phyloP scores from a whole-genome alignment of 2,113 vertebrate genomes.

The Carollia perspicillata region DNA sequence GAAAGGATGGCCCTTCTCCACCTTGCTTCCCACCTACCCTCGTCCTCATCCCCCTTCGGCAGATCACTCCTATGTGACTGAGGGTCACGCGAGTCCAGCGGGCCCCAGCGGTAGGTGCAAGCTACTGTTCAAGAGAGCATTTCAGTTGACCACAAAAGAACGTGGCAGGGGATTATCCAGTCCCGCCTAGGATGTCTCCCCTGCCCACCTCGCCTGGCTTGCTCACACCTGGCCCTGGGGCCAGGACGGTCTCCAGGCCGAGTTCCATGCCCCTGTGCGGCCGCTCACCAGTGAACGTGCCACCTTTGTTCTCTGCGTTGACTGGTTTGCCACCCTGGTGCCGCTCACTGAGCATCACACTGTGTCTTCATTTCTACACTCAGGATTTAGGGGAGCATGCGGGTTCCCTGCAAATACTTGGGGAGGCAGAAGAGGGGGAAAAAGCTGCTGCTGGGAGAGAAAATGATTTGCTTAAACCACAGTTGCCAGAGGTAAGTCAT shows the following conservation, averaged over 20 bases:
- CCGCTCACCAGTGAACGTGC: rapidly evolving
- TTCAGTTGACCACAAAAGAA: not conserved
- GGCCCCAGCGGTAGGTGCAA: not conserved
- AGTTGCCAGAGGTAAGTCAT: constrained; percentile 35
- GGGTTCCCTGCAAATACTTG: not conserved
- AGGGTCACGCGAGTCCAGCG: rapidly evolving
- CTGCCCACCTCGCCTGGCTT: not conserved
- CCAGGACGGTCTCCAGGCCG: not conserved
- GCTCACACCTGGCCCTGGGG: not conserved
- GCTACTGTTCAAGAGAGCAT: not conserved
- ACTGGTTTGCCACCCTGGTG: rapidly evolving
- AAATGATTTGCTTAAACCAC: not conserved
- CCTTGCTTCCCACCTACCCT: not conserved
- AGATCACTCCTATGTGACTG: not conserved
- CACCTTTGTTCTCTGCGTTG: not conserved
- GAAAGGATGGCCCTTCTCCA: not conserved
- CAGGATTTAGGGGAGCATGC: not conserved
- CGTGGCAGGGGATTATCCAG: not conserved
- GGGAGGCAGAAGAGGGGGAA: not conserved
- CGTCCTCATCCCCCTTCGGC: not conserved
- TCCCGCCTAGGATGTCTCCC: not conserved
- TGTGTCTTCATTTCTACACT: not conserved
- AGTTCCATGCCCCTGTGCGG: not conserved
- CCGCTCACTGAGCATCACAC: not conserved
- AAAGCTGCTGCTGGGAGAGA: not conserved